Percentiles rank a stretch among this genome's conserved stretches.
phyloP scores from a whole-genome alignment of 2,888 invertebrate species.

The Microctonus brassicae region DNA sequence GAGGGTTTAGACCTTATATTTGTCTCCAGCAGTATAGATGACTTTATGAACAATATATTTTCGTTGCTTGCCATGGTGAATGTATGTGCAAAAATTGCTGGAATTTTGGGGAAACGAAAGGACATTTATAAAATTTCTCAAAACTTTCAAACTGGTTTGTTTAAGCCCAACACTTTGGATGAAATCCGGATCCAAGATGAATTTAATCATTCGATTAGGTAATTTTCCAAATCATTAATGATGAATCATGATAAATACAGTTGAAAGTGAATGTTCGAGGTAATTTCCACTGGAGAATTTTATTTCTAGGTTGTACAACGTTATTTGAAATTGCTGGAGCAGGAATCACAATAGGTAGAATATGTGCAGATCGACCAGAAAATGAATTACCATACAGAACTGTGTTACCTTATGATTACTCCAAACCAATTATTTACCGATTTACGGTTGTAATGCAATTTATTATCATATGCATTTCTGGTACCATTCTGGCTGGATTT shows the following conservation, averaged over 20 bases:
- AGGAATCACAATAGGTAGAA: not conserved
- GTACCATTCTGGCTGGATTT: slow-evolving; percentile 49
- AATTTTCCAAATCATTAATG: not conserved
- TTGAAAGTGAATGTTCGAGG: too few relatives aligned
- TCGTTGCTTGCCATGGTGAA: slow-evolving; percentile 41
- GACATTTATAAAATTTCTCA: slow-evolving; percentile 36
- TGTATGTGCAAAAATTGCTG: slow-evolving; percentile 41
- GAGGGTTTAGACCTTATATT: slow-evolving; percentile 41
- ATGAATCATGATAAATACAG: too few relatives aligned
- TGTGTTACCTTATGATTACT: slow-evolving; percentile 46
- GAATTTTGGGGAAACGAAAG: slow-evolving; percentile 36
- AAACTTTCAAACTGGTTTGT: slow-evolving; percentile 24
- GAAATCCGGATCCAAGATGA: slow-evolving; percentile 33
- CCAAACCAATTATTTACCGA: slow-evolving; percentile 30
- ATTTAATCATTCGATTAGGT: slow-evolving; percentile 36
- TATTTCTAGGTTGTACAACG: not conserved
- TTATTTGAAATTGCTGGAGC: not conserved
- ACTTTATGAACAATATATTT: slow-evolving; percentile 46
- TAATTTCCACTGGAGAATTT: not conserved
- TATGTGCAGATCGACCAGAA: slow-evolving; percentile 29
- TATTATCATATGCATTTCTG: slow-evolving; percentile 20
- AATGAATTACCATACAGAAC: slow-evolving; percentile 44
- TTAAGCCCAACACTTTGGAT: slow-evolving; percentile 11
- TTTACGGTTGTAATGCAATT: slow-evolving; percentile 40
- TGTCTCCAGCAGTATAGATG: slow-evolving; percentile 31